Conservation (phyloP, 2,888 invertebrate species). For the Drosophila subsilvestris region DNA sequence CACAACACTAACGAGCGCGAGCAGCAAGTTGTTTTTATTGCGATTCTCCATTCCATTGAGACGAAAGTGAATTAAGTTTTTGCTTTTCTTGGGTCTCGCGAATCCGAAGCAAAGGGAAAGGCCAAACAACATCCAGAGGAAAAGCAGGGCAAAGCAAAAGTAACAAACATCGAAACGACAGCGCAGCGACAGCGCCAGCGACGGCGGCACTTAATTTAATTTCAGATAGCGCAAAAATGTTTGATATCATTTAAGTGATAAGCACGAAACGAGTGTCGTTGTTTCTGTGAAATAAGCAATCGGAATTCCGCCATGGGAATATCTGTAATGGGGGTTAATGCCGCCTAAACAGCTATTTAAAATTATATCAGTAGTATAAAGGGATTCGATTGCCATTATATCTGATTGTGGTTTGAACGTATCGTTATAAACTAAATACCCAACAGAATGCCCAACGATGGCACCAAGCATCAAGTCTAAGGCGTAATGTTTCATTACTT, state of each 20-base stretch:
- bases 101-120: slow-evolving; percentile 57
- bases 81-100: slow-evolving; percentile 49
- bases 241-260: slow-evolving; percentile 48
- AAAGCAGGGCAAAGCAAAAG: slow-evolving; percentile 25
- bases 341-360: background rate
- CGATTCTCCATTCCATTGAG: slow-evolving; percentile 53
- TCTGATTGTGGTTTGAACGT: background rate
- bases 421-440: background rate
- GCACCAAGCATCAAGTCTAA: slow-evolving; percentile 10
- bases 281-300: background rate
- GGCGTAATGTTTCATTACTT: slow-evolving; percentile 22
- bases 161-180: slow-evolving; percentile 24
- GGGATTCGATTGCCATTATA: background rate
- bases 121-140: slow-evolving; percentile 39
- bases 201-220: slow-evolving; percentile 47
- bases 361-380: background rate
- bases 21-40: slow-evolving; percentile 37
- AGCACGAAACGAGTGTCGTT: slow-evolving; percentile 14
- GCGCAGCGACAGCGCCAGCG: slow-evolving; percentile 29
- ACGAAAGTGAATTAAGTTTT: slow-evolving; percentile 78
- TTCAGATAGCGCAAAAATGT: slow-evolving; percentile 57
- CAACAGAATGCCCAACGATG: too few relatives aligned
- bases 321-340: background rate
- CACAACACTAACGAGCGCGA: slow-evolving; percentile 50
- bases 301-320: background rate